Evolutionary conservation across 92 coral and sea anemone genomes (phyloP).

Genomic region (Blastomussa wellsi): DNA sequence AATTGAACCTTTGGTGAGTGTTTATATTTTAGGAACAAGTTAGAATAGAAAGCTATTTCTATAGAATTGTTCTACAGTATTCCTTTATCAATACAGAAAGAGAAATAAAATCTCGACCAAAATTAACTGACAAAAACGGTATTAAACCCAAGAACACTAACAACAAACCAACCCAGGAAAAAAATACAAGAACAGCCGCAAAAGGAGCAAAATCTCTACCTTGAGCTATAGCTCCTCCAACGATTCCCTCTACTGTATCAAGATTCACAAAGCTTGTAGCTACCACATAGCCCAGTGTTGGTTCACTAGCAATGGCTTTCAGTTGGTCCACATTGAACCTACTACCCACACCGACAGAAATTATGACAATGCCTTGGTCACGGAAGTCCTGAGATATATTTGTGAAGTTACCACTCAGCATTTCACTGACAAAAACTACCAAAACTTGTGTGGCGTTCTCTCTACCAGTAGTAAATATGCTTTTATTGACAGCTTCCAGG

Average conservation of each 20-base stretch:
- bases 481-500: slow-evolving; percentile 18
- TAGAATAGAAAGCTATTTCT: no score
- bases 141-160: no score
- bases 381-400: slow-evolving; percentile 21
- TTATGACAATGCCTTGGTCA: slow-evolving; percentile 17
- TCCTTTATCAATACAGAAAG: no score
- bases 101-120: no score
- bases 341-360: slow-evolving; percentile 45
- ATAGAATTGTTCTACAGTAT: no score
- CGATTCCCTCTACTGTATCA: slow-evolving; percentile 2
- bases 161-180: no score
- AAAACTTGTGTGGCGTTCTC: slow-evolving; percentile 32
- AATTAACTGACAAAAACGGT: no score
- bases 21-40: no score
- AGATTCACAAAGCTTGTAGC: slow-evolving; percentile 21
- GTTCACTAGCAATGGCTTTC: slow-evolving; percentile 27
- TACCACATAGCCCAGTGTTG: slow-evolving; percentile 14
- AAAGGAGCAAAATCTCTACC: neutral
- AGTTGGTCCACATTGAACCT: slow-evolving; percentile 18
- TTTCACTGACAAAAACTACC: slow-evolving; percentile 42
- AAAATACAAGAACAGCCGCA: neutral
- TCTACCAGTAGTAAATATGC: slow-evolving; percentile 30
- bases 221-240: slow-evolving; percentile 1
- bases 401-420: slow-evolving; percentile 29
- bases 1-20: no score